These are phyloP conservation scores for Neolamprologus falcicula DNA, from an alignment of 2,113 vertebrate species.

Conservation along the genomic window DNA sequence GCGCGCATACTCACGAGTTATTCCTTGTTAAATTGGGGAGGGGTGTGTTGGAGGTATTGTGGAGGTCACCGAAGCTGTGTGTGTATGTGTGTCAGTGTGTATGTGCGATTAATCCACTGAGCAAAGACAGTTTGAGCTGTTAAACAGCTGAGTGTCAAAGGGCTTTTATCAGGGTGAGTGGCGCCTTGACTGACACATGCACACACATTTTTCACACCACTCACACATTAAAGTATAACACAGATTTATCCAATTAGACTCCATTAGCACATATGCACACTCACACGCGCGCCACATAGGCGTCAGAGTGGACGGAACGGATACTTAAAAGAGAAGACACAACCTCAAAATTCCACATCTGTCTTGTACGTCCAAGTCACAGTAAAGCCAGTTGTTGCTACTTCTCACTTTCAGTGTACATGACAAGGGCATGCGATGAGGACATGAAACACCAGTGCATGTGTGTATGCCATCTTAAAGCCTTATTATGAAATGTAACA, in stretches of 20 bases:
- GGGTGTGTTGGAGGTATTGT: background rate
- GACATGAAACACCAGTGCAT: background rate
- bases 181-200: slow-evolving; percentile 32
- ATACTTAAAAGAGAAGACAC: background rate
- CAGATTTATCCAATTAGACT: background rate
- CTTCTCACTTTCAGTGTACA: slow-evolving; percentile 34
- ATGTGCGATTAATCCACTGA: slow-evolving; percentile 38
- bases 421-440: slow-evolving; percentile 41
- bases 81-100: background rate
- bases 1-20: slow-evolving; percentile 14
- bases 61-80: slow-evolving; percentile 31
- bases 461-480: background rate
- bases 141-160: slow-evolving; percentile 69
- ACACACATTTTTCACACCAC: background rate
- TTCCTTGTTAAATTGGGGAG: slow-evolving; percentile 35
- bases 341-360: background rate
- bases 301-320: background rate
- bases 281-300: background rate
- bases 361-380: background rate
- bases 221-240: background rate
- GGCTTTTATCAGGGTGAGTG: slow-evolving; percentile 61
- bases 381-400: slow-evolving; percentile 44
- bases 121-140: slow-evolving; percentile 59
- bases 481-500: background rate
- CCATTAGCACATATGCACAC: background rate